Evolutionary conservation across 2,113 vertebrate species (phyloP).

Genomic region (Prunella himalayana): DNA sequence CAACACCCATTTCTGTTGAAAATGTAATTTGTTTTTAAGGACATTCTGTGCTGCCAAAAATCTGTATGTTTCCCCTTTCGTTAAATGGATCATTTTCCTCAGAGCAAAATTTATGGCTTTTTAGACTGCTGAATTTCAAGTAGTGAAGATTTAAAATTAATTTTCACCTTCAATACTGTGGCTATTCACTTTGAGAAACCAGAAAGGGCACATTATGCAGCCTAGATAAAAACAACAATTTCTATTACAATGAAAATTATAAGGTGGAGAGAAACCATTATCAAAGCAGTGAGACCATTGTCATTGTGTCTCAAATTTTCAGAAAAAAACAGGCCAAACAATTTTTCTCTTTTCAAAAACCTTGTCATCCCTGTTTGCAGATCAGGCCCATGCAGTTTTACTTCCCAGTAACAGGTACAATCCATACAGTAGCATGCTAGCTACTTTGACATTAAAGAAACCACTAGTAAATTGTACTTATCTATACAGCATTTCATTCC

Average conservation of each 20-base stretch:
- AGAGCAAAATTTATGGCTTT: background rate
- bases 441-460: background rate
- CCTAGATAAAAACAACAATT: background rate
- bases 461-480: background rate
- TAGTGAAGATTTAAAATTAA: background rate
- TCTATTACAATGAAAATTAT: background rate
- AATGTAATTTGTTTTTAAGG: slow-evolving; percentile 6
- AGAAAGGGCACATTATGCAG: background rate
- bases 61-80: background rate
- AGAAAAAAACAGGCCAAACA: background rate
- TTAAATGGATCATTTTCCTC: background rate
- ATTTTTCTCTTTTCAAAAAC: background rate
- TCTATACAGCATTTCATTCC: background rate
- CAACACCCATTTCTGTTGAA: background rate
- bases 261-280: background rate
- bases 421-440: background rate
- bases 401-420: background rate
- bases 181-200: background rate
- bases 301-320: background rate
- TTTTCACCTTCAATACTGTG: background rate
- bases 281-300: background rate
- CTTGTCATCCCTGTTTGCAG: background rate
- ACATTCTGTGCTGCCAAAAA: slow-evolving; percentile 4
- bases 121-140: background rate
- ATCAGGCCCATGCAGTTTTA: background rate